Evolutionary conservation across 2,888 invertebrate genomes (phyloP).

Genomic region (Aspidiotus destructor): DNA sequence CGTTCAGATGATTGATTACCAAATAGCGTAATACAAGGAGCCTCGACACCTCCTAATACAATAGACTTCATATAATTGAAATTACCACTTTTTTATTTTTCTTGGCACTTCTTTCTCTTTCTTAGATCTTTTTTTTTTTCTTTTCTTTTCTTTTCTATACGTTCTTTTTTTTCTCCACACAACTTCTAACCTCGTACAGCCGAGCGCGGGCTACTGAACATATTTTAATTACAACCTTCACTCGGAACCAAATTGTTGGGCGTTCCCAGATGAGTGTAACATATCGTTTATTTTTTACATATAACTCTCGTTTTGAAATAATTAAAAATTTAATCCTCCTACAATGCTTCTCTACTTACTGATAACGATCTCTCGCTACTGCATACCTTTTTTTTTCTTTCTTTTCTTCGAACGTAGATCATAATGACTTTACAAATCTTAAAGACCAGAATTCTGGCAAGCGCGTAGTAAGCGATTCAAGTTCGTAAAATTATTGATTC

Average conservation of each 20-base stretch:
- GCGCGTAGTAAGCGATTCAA: no score
- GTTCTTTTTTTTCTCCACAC: neutral
- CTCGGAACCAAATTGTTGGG: conserved; percentile 26
- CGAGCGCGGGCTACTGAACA: conserved; percentile 16
- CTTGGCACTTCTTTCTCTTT: conserved; percentile 19
- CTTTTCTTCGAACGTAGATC: no score
- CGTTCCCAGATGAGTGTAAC: conserved; percentile 14
- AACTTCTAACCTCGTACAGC: neutral
- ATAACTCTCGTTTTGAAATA: conserved; percentile 18
- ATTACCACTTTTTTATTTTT: conserved; percentile 28
- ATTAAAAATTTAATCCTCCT: conserved; percentile 11
- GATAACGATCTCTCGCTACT: no score
- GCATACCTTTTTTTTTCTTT: no score
- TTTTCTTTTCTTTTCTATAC: neutral
- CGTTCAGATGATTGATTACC: conserved; percentile 31
- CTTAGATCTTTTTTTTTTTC: neutral
- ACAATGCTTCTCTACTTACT: no score
- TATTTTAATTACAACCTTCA: conserved; percentile 28
- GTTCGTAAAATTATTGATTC: no score
- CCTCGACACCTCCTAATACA: conserved; percentile 28
- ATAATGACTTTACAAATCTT: no score
- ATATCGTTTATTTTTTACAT: conserved; percentile 7
- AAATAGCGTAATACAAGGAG: conserved; percentile 29
- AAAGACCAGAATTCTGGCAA: no score
- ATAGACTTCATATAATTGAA: conserved; percentile 25